Evolutionary conservation across 1,140 invertebrate genomes (phyloP).

Genomic region (Bombyx mandarina): DNA sequence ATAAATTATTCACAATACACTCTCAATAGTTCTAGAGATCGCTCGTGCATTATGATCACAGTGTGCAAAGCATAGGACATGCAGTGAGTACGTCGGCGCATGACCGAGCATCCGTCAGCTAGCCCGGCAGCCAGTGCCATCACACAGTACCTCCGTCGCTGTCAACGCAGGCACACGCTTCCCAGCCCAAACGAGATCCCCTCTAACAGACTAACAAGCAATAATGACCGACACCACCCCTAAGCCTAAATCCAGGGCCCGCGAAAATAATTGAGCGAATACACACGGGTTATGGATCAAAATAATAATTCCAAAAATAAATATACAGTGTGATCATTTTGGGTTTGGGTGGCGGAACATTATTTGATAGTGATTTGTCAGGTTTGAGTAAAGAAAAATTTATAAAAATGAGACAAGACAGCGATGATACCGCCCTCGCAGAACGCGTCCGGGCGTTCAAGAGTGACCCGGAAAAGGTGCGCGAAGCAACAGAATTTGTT

Average conservation of each 20-base stretch:
- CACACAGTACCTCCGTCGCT: slow-evolving; percentile 18
- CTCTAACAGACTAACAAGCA: slow-evolving; percentile 7
- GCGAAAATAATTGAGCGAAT: slow-evolving; percentile 17
- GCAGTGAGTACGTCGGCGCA: slow-evolving; percentile 35
- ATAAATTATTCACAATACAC: no score
- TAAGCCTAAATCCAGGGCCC: slow-evolving; percentile 7
- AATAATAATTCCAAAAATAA: no score
- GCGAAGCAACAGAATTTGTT: slow-evolving; percentile 63
- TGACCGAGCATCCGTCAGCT: slow-evolving; percentile 34
- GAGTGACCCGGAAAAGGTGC: slow-evolving; percentile 63
- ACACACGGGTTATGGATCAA: slow-evolving; percentile 15
- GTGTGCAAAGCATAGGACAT: slow-evolving; percentile 24
- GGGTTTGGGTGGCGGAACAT: no score
- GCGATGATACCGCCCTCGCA: slow-evolving; percentile 39
- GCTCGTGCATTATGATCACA: slow-evolving; percentile 37
- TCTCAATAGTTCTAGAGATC: slow-evolving; percentile 5
- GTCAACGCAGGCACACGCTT: slow-evolving; percentile 23
- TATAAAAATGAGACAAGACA: slow-evolving; percentile 51
- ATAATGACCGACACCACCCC: slow-evolving; percentile 40
- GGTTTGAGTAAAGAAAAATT: slow-evolving; percentile 2
- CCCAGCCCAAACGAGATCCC: slow-evolving; percentile 6
- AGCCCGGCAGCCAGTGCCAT: slow-evolving; percentile 32
- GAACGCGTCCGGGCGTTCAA: slow-evolving; percentile 59
- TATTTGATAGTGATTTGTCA: slow-evolving; percentile 1
- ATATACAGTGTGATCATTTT: no score